Evolutionary conservation across 2,113 vertebrate genomes (phyloP), one percentile per base, ranked within the genome.

Genomic region (Mormoops blainvillei): DNA sequence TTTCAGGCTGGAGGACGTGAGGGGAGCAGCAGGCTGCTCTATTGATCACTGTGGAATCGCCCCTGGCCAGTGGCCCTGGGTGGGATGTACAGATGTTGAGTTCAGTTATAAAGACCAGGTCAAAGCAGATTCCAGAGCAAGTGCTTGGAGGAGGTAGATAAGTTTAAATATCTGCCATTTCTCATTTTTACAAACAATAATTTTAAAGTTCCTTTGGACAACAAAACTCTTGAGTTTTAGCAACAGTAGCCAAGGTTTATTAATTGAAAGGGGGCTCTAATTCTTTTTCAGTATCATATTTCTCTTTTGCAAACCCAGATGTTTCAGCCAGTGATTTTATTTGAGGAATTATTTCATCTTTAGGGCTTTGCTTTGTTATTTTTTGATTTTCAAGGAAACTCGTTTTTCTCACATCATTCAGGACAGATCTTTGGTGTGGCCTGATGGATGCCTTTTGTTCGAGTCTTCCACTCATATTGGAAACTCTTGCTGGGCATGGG

Each of bases 271-370:
- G 85, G 81, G 68, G 87, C 41, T 83, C 74, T 97, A 78, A 73
- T 36, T 81, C 96, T 95, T 95, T 83, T 63, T 86, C 61, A 83
- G 52, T 56, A 43, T 97, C 96, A 22, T 87, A 65, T 91, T 97
- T 97, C 38, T 94, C 81, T 80, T 97, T 87, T 95, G 56, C 92
- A 93, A 97, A 97, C 92, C 80, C 26, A 80, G 56, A 22, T 80
- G 15, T 93, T 97, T 98, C 89, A 96, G 90, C 85, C 95, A 90
- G 90, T 81, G 80, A 92, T 97, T 98, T 95, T 97, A 71, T 97
- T 93, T 71, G 76, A 97, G 93, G 90, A 96, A 93, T 93, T 0
- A 81, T 94, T 96, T n/a, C 76, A 50, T 98, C 89, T 52, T 92
- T 76, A 92, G 96, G 71, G 71, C 82, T 98, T 13, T 48, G 20